Base-by-base conservation (phyloP, 2,888 invertebrate species). In the Polyommatus iphigenia region DNA sequence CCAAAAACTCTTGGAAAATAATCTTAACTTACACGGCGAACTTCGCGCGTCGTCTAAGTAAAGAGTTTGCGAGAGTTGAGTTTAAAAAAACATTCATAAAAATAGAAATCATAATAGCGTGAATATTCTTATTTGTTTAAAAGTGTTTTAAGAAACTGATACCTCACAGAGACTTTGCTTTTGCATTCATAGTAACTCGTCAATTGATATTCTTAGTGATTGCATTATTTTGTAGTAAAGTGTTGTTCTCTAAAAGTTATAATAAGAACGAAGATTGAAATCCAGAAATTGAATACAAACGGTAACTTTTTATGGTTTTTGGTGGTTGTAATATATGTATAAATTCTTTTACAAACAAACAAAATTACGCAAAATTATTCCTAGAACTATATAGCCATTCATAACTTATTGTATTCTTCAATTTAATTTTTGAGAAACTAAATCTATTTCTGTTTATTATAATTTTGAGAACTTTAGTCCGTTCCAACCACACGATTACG, bases 1-100 rank as follows among this genome's bases (percentile, higher is more conserved):
- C 90, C 89, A 91, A 89, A 89, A 89, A 91, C 88, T 84, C 89
- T 89, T 85, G 81, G 81, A 81, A 83, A 84, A 85, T 88, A 89
- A 87, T 87, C 87, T 85, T 83, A 90, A 90, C 86, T 90, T 89
- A 87, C 85, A 86, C 85, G 77, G 57, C 57, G 72, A 77, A 77
- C 57, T 77, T 71, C 72, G 54, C 77, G 77, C 57, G 29, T 72
- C 77, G 77, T 32, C 77, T 77, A 77, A 77, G 77, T 77, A 77
- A 77, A 72, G 72, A 77, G 77, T 77, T 77, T 77, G 41, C 20
- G 46, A 75, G 29, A 54, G 72, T 72, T 72, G 46, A 41, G 75
- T 54, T 73, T 72, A 24, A 57, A 71, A 77, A 77, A 77, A 77
- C 67, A 77, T 67, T 77, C 50, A 67, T 71, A 71, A 46, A 71